A percentile compares a stretch with the other conserved stretches of the same genome.
Conservation (phyloP, 2,888 invertebrate genomes). For the Pyrocoelia pectoralis region DNA sequence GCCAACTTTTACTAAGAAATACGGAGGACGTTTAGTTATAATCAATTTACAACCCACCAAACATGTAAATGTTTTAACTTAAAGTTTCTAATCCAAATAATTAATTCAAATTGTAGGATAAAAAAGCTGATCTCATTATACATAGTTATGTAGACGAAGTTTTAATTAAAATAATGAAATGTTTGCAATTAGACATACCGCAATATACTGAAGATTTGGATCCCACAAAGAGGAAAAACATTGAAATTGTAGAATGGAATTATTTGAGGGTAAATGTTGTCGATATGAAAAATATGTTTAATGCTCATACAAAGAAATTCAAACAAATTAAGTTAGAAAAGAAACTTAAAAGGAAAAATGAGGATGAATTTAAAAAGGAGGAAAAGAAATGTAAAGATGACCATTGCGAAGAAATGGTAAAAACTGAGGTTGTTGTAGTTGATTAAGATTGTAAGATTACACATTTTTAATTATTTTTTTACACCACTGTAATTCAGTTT, state of each 20-base stretch:
- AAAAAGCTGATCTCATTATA: slow-evolving; percentile 88
- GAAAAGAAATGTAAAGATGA: slow-evolving; percentile 3
- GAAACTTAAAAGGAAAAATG: slow-evolving; percentile 20
- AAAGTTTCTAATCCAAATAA: background rate
- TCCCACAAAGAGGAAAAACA: slow-evolving; percentile 67
- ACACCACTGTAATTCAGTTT: no score
- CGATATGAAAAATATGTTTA: slow-evolving; percentile 25
- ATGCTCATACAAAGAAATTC: slow-evolving; percentile 19
- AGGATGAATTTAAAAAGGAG: slow-evolving; percentile 3
- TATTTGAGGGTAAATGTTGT: slow-evolving; percentile 13
- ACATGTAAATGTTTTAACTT: slow-evolving; percentile 71
- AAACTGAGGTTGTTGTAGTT: background rate
- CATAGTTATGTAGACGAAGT: slow-evolving; percentile 90
- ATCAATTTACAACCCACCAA: slow-evolving; percentile 98
- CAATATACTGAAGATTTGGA: slow-evolving; percentile 72
- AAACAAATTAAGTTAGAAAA: slow-evolving; percentile 22
- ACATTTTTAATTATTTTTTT: background rate
- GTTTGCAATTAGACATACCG: slow-evolving; percentile 77
- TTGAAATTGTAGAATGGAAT: slow-evolving; percentile 72
- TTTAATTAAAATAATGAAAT: slow-evolving; percentile 75
- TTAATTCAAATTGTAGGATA: slow-evolving; percentile 71
- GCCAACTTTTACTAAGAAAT: slow-evolving; percentile 84
- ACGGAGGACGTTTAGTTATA: slow-evolving; percentile 88
- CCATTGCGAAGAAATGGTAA: background rate
- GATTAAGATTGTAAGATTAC: background rate